Base-by-base conservation (phyloP, 2,113 vertebrate genomes). In the Alligator mississippiensis region DNA sequence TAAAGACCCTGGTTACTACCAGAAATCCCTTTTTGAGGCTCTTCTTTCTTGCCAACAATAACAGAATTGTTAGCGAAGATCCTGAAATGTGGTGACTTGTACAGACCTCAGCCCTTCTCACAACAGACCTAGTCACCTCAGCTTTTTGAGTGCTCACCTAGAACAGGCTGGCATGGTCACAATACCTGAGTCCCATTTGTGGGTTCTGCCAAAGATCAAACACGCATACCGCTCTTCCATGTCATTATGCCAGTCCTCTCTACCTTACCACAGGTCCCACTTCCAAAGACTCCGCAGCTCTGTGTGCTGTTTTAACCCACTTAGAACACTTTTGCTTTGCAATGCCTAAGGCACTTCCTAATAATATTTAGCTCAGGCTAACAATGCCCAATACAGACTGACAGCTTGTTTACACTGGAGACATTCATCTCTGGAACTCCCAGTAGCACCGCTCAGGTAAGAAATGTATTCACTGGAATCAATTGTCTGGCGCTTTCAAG, bases 1-100 rank as follows among this genome's bases (percentile, higher is more conserved):
- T 91, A 94, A 83, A 93, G 34, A 88, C 54, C 64, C 75, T 78
- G 21, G 93, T 96, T 94, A 86, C 78, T 94, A 30, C 79, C 83
- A 63, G 63, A 85, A 76, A 11, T 24, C 38, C 74, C 17, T 85
- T 87, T 30, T 38, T 79, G 72, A 28, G 80, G 84, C 11, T 8
- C 89, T 83, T 93, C 72, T 79, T 84, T 30, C 34, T 34, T 1
- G 1, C 38, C 91, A 84, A 21, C 59, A 78, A 9, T 88, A 87
- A 92, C 13, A 82, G 55, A 85, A 89, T 34, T 87, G 17, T 13
- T 92, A 66, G 64, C 81, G 84, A 94, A 87, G 38, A 89, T 74
- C 68, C 57, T 63, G 28, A 82, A 28, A 14, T 78, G 68, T 77
- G 84, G 8, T 66, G 62, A 60, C 4, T 79, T 92, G 6, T 30